A percentile compares a stretch with the other conserved stretches of the same genome.
Evolutionary conservation across 1,140 invertebrate species (phyloP).

Genomic region (Apolygus lucorum): DNA sequence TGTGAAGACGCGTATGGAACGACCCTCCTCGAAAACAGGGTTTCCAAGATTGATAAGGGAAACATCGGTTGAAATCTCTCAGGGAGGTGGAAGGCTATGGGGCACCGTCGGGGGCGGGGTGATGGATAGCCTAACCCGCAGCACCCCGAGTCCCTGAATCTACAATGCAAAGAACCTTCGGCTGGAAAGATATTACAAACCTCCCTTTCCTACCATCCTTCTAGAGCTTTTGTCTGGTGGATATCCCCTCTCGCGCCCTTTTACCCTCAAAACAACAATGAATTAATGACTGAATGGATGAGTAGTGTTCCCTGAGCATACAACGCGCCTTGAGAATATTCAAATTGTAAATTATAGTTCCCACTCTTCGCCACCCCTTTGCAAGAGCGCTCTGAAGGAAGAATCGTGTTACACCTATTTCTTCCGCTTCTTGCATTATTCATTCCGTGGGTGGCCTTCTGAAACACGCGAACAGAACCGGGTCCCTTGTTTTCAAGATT

Average conservation of each 20-base stretch:
- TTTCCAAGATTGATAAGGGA: background rate
- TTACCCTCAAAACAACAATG: conserved; percentile 12
- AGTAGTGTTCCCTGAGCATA: conserved; percentile 20
- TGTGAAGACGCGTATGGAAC: background rate
- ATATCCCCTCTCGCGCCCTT: conserved; percentile 5
- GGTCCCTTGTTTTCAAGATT: no score
- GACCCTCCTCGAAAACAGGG: background rate
- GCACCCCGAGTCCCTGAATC: conserved; percentile 1
- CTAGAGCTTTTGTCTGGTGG: conserved; percentile 3
- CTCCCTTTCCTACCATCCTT: background rate
- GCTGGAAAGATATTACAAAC: conserved; percentile 21
- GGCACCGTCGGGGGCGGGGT: background rate
- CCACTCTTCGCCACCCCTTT: background rate
- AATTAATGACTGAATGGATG: conserved; percentile 19
- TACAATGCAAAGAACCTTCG: conserved; percentile 21
- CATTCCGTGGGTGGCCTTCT: background rate
- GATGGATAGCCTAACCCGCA: conserved; percentile 15
- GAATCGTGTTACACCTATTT: background rate
- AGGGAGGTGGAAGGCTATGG: background rate
- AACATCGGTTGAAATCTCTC: background rate
- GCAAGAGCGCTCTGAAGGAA: background rate
- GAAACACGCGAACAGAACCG: no score
- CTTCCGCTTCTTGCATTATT: conserved; percentile 14
- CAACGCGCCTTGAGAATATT: conserved; percentile 18
- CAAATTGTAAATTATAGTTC: conserved; percentile 25